These are phyloP conservation scores for Palythoa grandiflora DNA, from an alignment of 92 coral and sea anemone genomes.

Conservation along the genomic window DNA sequence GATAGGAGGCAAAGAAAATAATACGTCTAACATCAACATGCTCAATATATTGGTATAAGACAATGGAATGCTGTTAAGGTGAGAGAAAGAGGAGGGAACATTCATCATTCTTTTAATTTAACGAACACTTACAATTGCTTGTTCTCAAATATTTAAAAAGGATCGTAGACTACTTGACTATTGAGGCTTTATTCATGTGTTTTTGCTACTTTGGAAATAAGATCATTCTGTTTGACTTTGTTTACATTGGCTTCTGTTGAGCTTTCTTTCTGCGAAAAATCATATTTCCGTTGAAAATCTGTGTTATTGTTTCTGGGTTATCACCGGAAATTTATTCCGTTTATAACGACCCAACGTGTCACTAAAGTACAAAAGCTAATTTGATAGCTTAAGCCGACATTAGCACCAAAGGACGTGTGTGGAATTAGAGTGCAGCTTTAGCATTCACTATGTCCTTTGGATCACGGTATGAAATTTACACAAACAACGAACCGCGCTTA, in stretches of 20 bases:
- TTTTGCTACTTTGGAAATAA: background rate
- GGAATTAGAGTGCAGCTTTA: background rate
- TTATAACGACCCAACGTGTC: slow-evolving; percentile 19
- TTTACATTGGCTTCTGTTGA: slow-evolving; percentile 2
- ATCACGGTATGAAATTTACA: slow-evolving; percentile 16
- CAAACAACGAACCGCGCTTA: slow-evolving; percentile 20
- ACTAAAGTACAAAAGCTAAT: background rate
- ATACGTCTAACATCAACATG: background rate
- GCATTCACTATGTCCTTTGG: too few relatives aligned
- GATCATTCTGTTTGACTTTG: slow-evolving; percentile 1
- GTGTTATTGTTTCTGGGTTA: slow-evolving; percentile 9
- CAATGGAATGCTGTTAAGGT: background rate
- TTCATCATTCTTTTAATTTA: background rate
- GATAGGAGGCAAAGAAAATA: background rate
- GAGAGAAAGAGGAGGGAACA: background rate
- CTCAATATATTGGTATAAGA: background rate
- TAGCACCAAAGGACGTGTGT: background rate
- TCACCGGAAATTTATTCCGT: slow-evolving; percentile 42
- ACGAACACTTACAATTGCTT: background rate
- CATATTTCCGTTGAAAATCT: slow-evolving; percentile 15
- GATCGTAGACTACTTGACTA: background rate
- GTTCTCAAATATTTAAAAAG: background rate
- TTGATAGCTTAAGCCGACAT: background rate
- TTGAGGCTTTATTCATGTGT: background rate
- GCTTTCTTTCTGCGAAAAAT: background rate